Base-by-base conservation (phyloP, 2,888 invertebrate species). In the Ashinkailepas kermadecensis region DNA sequence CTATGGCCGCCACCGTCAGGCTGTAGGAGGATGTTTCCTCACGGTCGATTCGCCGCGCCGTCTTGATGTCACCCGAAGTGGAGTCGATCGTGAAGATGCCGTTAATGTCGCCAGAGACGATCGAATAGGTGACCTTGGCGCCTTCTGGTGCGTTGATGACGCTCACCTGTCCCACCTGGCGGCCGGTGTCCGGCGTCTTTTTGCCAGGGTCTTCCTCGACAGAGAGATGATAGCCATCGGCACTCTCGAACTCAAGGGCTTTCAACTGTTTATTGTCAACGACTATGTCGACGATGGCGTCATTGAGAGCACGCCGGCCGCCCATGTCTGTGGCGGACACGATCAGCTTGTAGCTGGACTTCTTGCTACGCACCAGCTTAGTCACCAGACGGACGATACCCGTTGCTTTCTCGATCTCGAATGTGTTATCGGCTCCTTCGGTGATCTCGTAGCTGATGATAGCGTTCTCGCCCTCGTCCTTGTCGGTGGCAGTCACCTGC, bases 381-480 rank as follows among this genome's bases (percentile, higher is more conserved):
- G 91, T 91, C 85, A 91, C 91, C 81, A 95, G 87, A 81, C 91
- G 90, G 70, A 96, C 88, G 83, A 93, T 91, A 13, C 96, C 96
- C 25, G 93, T 93, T 87, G 90, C 90, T 81, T 92, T 91, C 86
- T 95, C 94, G 56, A 96, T 89, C 21, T 91, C 90, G 88, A 97
- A 97, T 84, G 93, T 90, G 70, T 92, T 93, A 54, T 87, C 87
- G 81, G 85, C 86, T 85, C 93, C 94, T 82, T 92, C 92, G 57
- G 93, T 94, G 83, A 97, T 89, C 85, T 90, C 91, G 86, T 93
- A 96, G 82, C 92, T 92, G 78, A 95, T 90, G 87, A 92, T 91
- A 65, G 95, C 94, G 89, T 96, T 96, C 86, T 94, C 93, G n/a
- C 93, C 94, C 86, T 93, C 93, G 88, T 98, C 98, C 83, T 91